Conservation (phyloP, 2,888 invertebrate genomes). For the Halocaridina rubra region DNA sequence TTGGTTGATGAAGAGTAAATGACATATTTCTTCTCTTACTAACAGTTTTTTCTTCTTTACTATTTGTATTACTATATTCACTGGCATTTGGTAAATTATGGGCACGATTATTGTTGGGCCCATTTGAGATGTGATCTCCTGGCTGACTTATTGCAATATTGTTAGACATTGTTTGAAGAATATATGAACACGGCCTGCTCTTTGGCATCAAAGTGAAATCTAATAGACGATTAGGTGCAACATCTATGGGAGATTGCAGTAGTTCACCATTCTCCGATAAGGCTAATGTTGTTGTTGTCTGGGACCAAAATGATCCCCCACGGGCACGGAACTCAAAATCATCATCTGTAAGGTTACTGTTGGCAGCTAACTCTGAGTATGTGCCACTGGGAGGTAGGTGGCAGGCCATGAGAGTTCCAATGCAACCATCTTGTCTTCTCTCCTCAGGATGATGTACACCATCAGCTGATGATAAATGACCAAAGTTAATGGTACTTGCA, state of each 20-base stretch:
- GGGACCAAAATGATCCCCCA: conserved; percentile 39
- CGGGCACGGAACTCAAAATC: conserved; percentile 7
- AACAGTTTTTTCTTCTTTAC: too few relatives aligned
- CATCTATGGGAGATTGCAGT: conserved; percentile 1
- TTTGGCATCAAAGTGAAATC: too few relatives aligned
- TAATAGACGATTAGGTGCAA: not conserved
- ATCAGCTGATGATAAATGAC: too few relatives aligned
- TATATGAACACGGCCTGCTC: too few relatives aligned
- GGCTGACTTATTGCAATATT: too few relatives aligned
- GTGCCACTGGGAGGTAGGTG: not conserved
- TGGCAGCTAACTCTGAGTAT: not conserved
- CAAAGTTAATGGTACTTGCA: too few relatives aligned
- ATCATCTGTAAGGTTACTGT: not conserved
- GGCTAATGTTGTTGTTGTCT: conserved; percentile 21
- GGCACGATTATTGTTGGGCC: too few relatives aligned
- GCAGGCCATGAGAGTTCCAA: conserved; percentile 25
- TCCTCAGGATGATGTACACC: not conserved
- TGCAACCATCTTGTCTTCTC: not conserved
- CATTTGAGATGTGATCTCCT: too few relatives aligned
- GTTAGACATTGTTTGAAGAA: too few relatives aligned
- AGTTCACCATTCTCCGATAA: not conserved
- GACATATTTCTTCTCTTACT: conserved; percentile 1
- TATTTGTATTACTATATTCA: too few relatives aligned
- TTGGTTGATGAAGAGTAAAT: conserved; percentile 17
- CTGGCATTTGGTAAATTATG: too few relatives aligned